Evolutionary conservation across 2,888 invertebrate species (phyloP).

Genomic region (Sarcophaga rosellei): DNA sequence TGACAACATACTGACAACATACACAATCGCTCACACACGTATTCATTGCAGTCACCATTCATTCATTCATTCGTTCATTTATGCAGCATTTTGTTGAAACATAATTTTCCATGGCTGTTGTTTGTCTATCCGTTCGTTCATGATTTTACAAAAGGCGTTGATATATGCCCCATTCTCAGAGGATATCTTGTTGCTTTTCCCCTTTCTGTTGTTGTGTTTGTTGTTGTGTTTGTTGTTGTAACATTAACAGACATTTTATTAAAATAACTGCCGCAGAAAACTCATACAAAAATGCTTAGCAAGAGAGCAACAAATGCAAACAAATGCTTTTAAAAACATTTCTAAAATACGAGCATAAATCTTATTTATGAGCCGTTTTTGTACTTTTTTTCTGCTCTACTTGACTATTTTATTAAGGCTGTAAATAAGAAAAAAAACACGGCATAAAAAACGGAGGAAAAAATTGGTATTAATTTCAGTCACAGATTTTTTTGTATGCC

Average conservation of each 20-base stretch:
- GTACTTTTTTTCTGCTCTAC: background rate
- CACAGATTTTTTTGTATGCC: background rate
- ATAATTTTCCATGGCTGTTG: background rate
- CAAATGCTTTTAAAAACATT: background rate
- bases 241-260: background rate
- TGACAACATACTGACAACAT: background rate
- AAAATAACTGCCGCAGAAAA: background rate
- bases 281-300: background rate
- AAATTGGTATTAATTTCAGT: background rate
- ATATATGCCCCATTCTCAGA: slow-evolving; percentile 61
- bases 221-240: background rate
- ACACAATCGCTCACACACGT: background rate
- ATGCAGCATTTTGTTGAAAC: background rate
- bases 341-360: background rate
- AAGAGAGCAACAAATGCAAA: background rate
- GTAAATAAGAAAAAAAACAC: background rate
- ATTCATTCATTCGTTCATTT: background rate
- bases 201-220: background rate
- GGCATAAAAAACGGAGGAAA: no score
- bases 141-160: slow-evolving; percentile 60
- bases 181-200: background rate
- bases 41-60: background rate
- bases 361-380: background rate
- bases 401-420: background rate
- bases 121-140: background rate